phyloP scores from a whole-genome alignment of 2,888 invertebrate species.

The Philereme vetulata region DNA sequence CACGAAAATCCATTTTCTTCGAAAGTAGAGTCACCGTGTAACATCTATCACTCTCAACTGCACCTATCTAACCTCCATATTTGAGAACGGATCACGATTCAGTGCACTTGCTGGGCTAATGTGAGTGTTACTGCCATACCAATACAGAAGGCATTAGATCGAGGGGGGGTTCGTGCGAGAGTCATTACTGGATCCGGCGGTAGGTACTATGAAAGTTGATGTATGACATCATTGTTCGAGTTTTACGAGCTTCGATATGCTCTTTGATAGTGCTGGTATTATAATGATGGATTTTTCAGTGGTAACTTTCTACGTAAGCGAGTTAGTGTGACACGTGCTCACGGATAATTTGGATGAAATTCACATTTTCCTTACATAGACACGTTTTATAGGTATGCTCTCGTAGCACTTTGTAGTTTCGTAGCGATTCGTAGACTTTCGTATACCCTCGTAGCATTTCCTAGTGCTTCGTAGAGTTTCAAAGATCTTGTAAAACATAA shows the following conservation, averaged over 20 bases:
- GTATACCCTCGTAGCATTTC: too few relatives aligned
- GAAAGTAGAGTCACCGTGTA: too few relatives aligned
- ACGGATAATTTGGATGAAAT: too few relatives aligned
- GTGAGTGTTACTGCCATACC: constrained; percentile 3
- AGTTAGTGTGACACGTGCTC: too few relatives aligned
- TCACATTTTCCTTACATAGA: too few relatives aligned
- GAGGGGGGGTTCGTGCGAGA: constrained; percentile 11
- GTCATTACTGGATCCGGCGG: constrained; percentile 20
- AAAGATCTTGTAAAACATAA: too few relatives aligned
- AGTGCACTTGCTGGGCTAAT: constrained; percentile 12
- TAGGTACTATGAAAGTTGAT: constrained; percentile 22
- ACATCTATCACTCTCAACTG: constrained; percentile 18
- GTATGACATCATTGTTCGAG: constrained; percentile 12
- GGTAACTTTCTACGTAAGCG: background rate
- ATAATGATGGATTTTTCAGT: constrained; percentile 11
- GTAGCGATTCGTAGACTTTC: background rate
- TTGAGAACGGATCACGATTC: constrained; percentile 22
- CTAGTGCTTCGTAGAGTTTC: too few relatives aligned
- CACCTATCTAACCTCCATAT: constrained; percentile 28
- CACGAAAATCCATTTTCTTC: too few relatives aligned
- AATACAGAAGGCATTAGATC: constrained; percentile 13
- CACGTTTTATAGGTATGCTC: too few relatives aligned
- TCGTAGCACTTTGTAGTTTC: background rate
- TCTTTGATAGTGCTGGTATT: constrained; percentile 9
- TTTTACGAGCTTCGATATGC: constrained; percentile 14